A percentile compares a stretch with the other conserved stretches of the same genome.
These are phyloP conservation scores for Brienomyrus longianalis DNA, from an alignment of 2,113 vertebrate genomes.

Conservation along the genomic window DNA sequence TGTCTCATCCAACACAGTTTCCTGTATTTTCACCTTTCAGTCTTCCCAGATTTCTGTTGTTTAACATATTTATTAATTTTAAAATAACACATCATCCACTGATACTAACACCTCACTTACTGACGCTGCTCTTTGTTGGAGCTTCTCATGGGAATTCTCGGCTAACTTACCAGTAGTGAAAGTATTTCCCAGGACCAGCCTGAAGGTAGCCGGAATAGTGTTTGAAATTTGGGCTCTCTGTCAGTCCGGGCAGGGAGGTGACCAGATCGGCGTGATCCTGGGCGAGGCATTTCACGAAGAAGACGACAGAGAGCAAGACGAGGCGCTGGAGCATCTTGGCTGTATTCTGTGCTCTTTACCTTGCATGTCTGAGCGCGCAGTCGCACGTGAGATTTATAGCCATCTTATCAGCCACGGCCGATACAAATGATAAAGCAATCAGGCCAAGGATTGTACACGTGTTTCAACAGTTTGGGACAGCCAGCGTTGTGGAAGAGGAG, in stretches of 20 bases:
- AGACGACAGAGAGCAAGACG: neutral
- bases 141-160: neutral
- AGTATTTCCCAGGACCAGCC: conserved; percentile 27
- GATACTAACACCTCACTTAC: neutral
- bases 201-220: conserved; percentile 37
- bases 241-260: conserved; percentile 29
- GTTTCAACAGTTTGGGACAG: neutral
- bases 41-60: neutral
- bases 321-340: neutral
- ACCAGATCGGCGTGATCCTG: conserved; percentile 11
- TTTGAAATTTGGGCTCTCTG: conserved; percentile 25
- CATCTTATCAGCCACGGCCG: neutral
- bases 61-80: neutral
- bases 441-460: neutral
- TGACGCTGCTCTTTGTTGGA: neutral
- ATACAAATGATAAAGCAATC: neutral
- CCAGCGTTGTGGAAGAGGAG: neutral
- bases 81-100: neutral
- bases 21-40: neutral
- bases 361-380: neutral
- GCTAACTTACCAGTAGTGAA: conserved; percentile 38
- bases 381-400: neutral
- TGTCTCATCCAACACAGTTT: neutral
- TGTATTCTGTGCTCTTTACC: neutral
- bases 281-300: neutral